Evolutionary conservation across 2,113 vertebrate genomes (phyloP).

Genomic region (Pachyramphus minor): DNA sequence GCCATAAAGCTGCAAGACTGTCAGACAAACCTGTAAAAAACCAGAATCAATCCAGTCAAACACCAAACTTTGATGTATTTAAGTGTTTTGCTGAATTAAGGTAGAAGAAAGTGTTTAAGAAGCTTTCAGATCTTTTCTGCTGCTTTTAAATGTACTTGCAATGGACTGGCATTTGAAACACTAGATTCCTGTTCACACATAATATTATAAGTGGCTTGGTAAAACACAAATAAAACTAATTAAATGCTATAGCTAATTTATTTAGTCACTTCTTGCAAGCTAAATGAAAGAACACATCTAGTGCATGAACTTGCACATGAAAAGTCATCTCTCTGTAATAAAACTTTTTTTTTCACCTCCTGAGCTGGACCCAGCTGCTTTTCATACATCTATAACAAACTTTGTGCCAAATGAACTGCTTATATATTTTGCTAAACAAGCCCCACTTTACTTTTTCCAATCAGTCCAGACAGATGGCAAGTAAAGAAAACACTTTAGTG

Average conservation of each 20-base stretch:
- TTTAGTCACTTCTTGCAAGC: slow-evolving; percentile 14
- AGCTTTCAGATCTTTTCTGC: neutral
- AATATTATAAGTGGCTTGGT: neutral
- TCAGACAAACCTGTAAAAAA: neutral
- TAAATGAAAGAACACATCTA: slow-evolving; percentile 30
- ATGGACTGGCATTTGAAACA: neutral
- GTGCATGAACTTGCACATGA: neutral
- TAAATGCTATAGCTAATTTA: slow-evolving; percentile 34
- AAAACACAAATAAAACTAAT: slow-evolving; percentile 47
- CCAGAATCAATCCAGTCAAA: neutral
- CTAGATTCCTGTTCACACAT: neutral
- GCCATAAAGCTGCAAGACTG: neutral
- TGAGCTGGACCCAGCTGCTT: slow-evolving; percentile 25
- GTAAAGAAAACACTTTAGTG: slow-evolving; percentile 75
- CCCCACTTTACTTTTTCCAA: slow-evolving; percentile 64
- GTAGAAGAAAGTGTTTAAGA: neutral
- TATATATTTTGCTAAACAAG: slow-evolving; percentile 65
- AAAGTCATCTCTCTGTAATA: slow-evolving; percentile 39
- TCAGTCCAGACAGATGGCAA: slow-evolving; percentile 74
- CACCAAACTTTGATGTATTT: neutral
- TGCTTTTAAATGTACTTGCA: neutral
- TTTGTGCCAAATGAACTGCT: slow-evolving; percentile 41
- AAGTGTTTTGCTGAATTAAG: neutral
- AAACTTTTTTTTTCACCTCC: neutral
- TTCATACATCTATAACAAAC: slow-evolving; percentile 47